These are phyloP conservation scores for Burhinus bistriatus DNA, from an alignment of 2,113 vertebrate genomes.

Conservation along the genomic window DNA sequence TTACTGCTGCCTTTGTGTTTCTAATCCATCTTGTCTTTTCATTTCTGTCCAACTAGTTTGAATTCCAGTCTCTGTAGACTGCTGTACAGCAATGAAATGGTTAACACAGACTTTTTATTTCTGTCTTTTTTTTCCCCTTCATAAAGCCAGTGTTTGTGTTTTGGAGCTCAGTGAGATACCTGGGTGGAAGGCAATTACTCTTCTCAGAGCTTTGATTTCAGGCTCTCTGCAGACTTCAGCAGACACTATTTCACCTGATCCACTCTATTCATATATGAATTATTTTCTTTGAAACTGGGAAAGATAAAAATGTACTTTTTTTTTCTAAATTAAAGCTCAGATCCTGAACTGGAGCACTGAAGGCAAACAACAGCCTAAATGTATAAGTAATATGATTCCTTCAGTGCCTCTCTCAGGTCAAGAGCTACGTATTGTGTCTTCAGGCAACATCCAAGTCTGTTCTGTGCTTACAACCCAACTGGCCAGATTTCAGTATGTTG, in stretches of 20 bases:
- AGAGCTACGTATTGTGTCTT: fast-evolving
- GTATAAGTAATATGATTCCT: neutral
- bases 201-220: neutral
- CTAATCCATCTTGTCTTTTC: neutral
- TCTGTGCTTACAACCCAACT: neutral
- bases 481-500: neutral
- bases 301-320: neutral
- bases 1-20: neutral
- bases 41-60: neutral
- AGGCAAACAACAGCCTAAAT: neutral
- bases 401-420: neutral
- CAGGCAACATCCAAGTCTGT: neutral
- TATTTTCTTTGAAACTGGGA: neutral
- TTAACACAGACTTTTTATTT: neutral
- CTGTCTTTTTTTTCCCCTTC: neutral
- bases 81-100: neutral
- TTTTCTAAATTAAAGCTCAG: neutral
- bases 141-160: neutral
- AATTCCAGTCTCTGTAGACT: neutral
- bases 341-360: neutral
- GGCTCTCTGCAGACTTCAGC: neutral
- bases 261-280: neutral
- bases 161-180: neutral
- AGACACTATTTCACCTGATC: neutral
- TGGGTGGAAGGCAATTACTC: neutral